A percentile compares a stretch with the other conserved stretches of the same genome.
These are phyloP conservation scores for Thomomys bottae DNA, from an alignment of 2,113 vertebrate species.

Conservation along the genomic window DNA sequence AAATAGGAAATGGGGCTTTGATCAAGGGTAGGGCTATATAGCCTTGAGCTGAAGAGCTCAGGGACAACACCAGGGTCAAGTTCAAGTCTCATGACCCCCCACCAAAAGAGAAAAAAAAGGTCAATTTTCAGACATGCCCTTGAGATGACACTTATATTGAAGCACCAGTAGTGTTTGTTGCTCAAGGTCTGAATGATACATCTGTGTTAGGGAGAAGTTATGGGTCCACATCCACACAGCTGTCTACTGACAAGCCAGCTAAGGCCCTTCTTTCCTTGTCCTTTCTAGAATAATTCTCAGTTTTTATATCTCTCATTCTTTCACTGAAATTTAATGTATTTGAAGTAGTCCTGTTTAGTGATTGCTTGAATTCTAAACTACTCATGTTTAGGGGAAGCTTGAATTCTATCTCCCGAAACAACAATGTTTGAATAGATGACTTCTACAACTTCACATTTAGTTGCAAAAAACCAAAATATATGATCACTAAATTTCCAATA, in stretches of 20 bases:
- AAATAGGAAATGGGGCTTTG: too few relatives aligned
- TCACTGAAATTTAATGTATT: conserved; percentile 25
- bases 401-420: neutral
- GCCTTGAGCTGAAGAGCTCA: too few relatives aligned
- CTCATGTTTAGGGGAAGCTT: neutral
- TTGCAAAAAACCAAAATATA: neutral
- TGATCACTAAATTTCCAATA: neutral
- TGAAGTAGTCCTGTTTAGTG: neutral
- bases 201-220: neutral
- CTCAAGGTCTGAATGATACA: neutral
- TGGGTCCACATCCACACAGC: neutral
- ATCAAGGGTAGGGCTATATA: too few relatives aligned
- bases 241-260: neutral
- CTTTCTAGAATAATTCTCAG: neutral
- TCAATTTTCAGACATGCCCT: neutral
- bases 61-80: too few relatives aligned
- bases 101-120: too few relatives aligned
- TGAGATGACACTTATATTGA: fast-evolving
- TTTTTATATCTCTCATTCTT: neutral
- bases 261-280: neutral
- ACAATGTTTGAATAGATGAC: neutral
- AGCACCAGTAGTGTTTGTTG: too few relatives aligned
- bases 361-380: neutral
- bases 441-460: neutral
- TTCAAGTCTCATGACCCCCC: too few relatives aligned